These are phyloP conservation scores for Thyatira batis DNA, from an alignment of 2,888 invertebrate genomes.

Conservation along the genomic window DNA sequence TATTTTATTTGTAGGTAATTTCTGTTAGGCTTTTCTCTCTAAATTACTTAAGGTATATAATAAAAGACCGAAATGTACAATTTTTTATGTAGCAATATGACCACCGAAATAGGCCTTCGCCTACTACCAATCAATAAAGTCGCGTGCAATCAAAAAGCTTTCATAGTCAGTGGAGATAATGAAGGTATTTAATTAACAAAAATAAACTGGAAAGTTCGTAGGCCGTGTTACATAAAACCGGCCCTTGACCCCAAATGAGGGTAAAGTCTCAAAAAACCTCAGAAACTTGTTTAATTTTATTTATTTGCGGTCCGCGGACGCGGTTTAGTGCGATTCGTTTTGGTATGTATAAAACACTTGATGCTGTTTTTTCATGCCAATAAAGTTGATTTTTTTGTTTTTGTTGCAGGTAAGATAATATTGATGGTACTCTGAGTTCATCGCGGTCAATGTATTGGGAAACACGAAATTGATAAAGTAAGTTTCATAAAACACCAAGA, in stretches of 20 bases:
- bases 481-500: too few species aligned
- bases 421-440: neutral
- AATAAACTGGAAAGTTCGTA: neutral
- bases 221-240: neutral
- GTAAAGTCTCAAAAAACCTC: neutral
- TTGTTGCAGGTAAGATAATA: neutral
- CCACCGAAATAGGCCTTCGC: too few species aligned
- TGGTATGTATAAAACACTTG: neutral
- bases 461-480: neutral
- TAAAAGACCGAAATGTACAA: too few species aligned
- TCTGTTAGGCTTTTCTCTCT: too few species aligned
- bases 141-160: too few species aligned
- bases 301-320: neutral
- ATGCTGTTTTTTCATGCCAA: neutral
- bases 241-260: neutral
- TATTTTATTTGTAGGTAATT: too few species aligned
- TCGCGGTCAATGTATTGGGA: neutral
- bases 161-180: too few species aligned
- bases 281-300: neutral
- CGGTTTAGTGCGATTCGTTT: neutral
- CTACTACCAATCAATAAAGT: too few species aligned
- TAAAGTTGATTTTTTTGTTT: neutral
- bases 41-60: too few species aligned
- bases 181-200: neutral
- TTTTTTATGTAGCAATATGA: too few species aligned